These are phyloP conservation scores for Paramormyrops hopkinsi DNA, from an alignment of 2,797 vertebrate species.

Conservation along the genomic window DNA sequence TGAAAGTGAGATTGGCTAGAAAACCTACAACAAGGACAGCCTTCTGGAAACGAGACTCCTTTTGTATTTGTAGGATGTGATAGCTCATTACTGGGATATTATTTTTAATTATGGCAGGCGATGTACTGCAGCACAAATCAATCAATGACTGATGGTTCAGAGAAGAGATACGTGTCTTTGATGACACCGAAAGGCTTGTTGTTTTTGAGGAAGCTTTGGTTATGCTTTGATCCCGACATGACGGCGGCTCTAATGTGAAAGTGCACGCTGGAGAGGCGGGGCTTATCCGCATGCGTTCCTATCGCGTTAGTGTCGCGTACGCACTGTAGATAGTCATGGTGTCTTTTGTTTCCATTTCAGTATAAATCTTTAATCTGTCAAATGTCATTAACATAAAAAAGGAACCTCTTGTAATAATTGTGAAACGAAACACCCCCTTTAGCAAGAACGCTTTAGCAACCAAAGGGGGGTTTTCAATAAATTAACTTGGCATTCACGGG, in stretches of 20 bases:
- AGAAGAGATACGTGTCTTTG: not conserved
- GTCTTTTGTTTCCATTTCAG: not conserved
- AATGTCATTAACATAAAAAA: conserved; percentile 3
- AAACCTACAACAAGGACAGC: not conserved
- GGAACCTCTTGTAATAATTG: not conserved
- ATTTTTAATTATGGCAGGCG: not conserved
- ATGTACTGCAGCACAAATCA: not conserved
- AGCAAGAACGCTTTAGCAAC: not conserved
- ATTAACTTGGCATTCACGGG: not conserved
- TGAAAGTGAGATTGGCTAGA: not conserved
- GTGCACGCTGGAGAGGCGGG: not conserved
- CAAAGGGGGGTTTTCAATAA: not conserved
- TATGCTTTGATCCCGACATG: not conserved
- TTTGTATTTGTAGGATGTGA: not conserved
- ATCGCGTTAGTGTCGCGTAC: not conserved
- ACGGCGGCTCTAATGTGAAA: not conserved
- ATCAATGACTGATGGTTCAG: not conserved
- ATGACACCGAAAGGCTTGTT: not conserved
- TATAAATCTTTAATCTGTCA: not conserved
- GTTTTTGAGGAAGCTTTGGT: not conserved
- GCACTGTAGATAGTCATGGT: not conserved
- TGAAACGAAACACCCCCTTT: not conserved
- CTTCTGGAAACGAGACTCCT: not conserved
- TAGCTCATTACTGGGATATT: not conserved
- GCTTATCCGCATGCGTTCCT: not conserved